Percentiles rank a stretch among this genome's conserved stretches.
phyloP scores from a whole-genome alignment of 2,113 vertebrate species.

The Alosa alosa region DNA sequence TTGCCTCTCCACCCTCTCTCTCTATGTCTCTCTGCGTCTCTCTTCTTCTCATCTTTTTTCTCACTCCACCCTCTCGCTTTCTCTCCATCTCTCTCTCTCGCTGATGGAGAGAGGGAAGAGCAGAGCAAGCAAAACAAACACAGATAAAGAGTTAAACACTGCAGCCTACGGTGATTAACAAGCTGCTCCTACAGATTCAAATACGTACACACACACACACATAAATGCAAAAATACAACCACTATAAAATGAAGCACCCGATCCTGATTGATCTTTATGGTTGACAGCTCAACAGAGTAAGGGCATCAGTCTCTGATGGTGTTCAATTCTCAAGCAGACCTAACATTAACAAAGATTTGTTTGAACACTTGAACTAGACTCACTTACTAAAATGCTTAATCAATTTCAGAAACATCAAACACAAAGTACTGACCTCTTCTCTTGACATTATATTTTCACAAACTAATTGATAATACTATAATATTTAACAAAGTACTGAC shows the following conservation, averaged over 20 bases:
- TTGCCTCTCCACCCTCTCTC: constrained; percentile 34
- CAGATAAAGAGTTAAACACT: constrained; percentile 35
- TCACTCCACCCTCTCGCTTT: constrained; percentile 26
- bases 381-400: background rate
- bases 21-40: background rate
- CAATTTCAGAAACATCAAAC: background rate
- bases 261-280: background rate
- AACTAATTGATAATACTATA: background rate
- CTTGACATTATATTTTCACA: background rate
- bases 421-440: background rate
- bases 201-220: constrained; percentile 1
- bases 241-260: background rate
- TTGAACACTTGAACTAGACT: background rate
- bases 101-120: constrained; percentile 14
- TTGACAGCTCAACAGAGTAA: background rate
- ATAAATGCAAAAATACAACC: background rate
- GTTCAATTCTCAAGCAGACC: background rate
- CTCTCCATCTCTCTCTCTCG: constrained; percentile 23
- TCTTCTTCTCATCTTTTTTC: background rate
- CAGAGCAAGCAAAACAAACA: constrained; percentile 40
- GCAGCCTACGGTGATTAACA: constrained; percentile 40
- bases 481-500: background rate
- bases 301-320: no score
- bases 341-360: background rate
- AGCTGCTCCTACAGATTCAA: constrained; percentile 34